Conservation (phyloP, 2,113 vertebrate species). For the Elachura formosa region DNA sequence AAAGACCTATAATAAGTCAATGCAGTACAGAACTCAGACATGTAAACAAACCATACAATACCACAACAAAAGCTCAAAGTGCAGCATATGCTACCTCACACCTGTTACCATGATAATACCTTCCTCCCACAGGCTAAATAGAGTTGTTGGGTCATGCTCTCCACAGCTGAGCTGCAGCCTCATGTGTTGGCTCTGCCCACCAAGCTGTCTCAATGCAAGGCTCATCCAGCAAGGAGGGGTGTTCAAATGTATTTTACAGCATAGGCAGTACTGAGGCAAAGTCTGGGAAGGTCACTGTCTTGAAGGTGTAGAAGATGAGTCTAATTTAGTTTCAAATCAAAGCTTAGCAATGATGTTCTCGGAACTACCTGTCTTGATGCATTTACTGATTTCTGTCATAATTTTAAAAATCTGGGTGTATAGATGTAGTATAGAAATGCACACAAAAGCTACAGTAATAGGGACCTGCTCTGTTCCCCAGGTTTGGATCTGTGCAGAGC, state of each 20-base stretch:
- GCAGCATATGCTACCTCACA: slow-evolving; percentile 52
- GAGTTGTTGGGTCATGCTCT: background rate
- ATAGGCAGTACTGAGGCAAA: background rate
- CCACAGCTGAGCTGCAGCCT: slow-evolving; percentile 6
- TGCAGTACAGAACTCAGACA: background rate
- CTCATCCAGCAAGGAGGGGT: background rate
- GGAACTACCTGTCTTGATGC: background rate
- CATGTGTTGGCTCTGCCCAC: background rate
- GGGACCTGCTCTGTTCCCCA: background rate
- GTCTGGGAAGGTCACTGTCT: background rate
- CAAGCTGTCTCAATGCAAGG: background rate
- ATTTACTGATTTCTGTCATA: background rate
- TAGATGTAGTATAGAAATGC: background rate
- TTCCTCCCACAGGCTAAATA: slow-evolving; percentile 55
- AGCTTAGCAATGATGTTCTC: background rate
- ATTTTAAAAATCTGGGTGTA: background rate
- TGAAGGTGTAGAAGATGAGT: background rate
- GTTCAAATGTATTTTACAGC: background rate
- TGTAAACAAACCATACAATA: slow-evolving; percentile 52
- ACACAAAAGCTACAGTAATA: background rate
- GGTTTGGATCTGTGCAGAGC: background rate
- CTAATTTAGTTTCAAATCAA: background rate
- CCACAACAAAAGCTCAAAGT: slow-evolving; percentile 9
- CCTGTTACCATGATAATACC: slow-evolving; percentile 57
- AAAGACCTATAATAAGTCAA: background rate